Evolutionary conservation across 1,140 invertebrate genomes (phyloP), one percentile per base, ranked within the genome.

Genomic region (Achroia grisella): DNA sequence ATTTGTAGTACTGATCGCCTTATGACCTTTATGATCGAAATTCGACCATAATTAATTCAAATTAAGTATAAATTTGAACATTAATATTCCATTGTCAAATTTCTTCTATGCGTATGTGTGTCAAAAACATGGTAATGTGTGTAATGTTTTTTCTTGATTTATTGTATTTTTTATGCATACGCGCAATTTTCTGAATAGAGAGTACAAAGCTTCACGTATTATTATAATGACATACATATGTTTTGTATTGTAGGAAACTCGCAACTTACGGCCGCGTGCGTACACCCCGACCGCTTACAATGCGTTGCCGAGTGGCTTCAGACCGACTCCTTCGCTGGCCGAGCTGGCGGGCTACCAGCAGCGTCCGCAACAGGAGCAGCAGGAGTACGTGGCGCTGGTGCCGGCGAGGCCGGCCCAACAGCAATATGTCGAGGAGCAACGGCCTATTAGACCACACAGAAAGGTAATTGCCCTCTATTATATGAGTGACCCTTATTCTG

Each of bases 311-410:
- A 74, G 54, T 10, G 81, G 78, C 2, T 85, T 85, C 55, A 61
- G 80, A n/a, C 78, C 80, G 0, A 79, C 80, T 14, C 67, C 76
- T 0, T 80, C 74, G 0, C 52, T 84, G 11, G 77, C 80, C n/a
- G 74, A 80, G 55, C 62, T 84, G 33, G 77, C 77, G 0, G 79
- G 79, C 11, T 83, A 81, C 56, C 71, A 75, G 52, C 56, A 62
- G 31, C 51, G 49, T 2, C 74, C 49, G 35, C 52, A 66, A 40
- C 39, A 59, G 41, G 42, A 61, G 30, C 56, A 69, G 17, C 55
- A 72, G 28, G 58, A 57, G 32, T 56, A 67, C 34, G 64, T 77
- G 41, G 33, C 30, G 10, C n/a, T 66, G 3, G 56, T 61, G n/a
- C 64, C 69, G 0, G 62, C 59, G 0, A 56, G 76, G 41, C 71